phyloP scores from a whole-genome alignment of 1,140 invertebrate genomes.

The Battus philenor region DNA sequence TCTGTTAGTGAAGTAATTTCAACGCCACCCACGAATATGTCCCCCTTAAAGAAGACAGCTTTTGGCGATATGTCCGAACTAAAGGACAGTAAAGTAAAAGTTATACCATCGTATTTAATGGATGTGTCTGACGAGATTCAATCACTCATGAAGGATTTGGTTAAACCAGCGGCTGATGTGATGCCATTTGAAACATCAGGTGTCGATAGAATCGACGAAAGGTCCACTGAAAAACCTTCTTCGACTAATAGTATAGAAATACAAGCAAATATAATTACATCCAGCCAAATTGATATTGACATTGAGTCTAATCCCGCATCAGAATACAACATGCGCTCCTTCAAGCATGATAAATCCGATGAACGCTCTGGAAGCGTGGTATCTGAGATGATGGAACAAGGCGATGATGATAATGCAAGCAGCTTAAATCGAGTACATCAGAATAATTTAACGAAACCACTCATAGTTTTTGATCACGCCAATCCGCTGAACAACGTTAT shows the following conservation, averaged over 20 bases:
- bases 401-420: too few species aligned
- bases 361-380: too few species aligned
- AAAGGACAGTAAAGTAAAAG: slow-evolving; percentile 41
- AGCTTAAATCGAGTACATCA: too few species aligned
- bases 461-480: slow-evolving; percentile 44
- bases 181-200: slow-evolving; percentile 26
- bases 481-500: slow-evolving; percentile 61
- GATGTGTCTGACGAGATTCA: slow-evolving; percentile 53
- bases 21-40: slow-evolving; percentile 11
- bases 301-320: slow-evolving; percentile 32
- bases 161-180: slow-evolving; percentile 45
- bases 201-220: slow-evolving; percentile 7
- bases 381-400: too few species aligned
- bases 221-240: slow-evolving; percentile 16
- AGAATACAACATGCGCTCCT: slow-evolving; percentile 15
- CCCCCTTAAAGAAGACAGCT: slow-evolving; percentile 45
- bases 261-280: slow-evolving; percentile 48
- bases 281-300: slow-evolving; percentile 58
- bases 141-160: slow-evolving; percentile 52
- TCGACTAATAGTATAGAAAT: slow-evolving; percentile 46
- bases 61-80: slow-evolving; percentile 44
- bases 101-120: slow-evolving; percentile 48
- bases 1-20: neutral
- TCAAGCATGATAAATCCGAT: too few species aligned
- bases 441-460: slow-evolving; percentile 1